Evolutionary conservation across 2,113 vertebrate genomes (phyloP).

Genomic region (Notarius quadriscutis): DNA sequence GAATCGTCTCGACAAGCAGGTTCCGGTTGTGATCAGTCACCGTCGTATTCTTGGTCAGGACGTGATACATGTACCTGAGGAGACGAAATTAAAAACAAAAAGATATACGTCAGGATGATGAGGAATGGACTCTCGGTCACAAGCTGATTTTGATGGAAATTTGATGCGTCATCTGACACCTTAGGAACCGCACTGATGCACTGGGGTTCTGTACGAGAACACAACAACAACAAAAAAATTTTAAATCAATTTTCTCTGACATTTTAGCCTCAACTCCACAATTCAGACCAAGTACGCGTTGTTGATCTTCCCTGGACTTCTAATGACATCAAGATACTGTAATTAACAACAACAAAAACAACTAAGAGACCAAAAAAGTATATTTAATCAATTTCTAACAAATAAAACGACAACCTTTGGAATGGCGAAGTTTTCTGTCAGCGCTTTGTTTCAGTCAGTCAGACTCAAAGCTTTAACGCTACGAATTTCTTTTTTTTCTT

Average conservation of each 20-base stretch:
- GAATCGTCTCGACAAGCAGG: constrained; percentile 95
- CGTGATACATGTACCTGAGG: constrained; percentile 91
- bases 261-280: neutral
- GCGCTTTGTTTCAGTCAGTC: neutral
- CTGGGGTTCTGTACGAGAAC: too few species aligned
- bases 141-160: neutral
- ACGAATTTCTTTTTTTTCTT: too few species aligned
- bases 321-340: neutral
- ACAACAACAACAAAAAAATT: too few species aligned
- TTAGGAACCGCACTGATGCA: neutral
- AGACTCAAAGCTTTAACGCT: neutral
- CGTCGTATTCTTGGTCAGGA: constrained; percentile 97
- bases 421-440: neutral
- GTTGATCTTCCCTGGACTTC: neutral
- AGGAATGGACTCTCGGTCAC: neutral
- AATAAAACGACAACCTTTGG: neutral
- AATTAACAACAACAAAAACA: neutral
- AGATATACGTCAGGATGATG: neutral
- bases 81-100: neutral
- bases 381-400: neutral
- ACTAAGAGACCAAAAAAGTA: neutral
- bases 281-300: neutral
- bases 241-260: neutral
- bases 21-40: constrained; percentile 97
- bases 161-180: neutral